These are phyloP conservation scores for Cephus sareptanus DNA, from an alignment of 2,888 invertebrate genomes.

Conservation along the genomic window DNA sequence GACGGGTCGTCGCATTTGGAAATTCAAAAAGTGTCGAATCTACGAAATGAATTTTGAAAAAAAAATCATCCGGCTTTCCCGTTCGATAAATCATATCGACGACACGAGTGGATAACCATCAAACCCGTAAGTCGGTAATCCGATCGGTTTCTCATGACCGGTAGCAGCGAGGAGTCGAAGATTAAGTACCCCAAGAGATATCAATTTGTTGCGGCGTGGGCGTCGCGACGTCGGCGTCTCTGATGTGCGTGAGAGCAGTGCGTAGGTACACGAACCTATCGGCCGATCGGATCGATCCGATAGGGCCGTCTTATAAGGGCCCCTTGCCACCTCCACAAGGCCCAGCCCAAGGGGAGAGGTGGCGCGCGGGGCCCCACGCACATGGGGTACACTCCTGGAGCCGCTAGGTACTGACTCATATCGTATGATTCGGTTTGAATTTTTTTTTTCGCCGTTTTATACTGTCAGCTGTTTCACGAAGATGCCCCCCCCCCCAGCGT, in stretches of 20 bases:
- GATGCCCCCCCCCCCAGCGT: not conserved
- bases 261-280: not conserved
- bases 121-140: not conserved
- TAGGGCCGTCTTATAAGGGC: not conserved
- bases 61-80: not conserved
- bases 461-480: not conserved
- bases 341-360: not conserved
- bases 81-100: not conserved
- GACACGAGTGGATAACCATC: not conserved
- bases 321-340: not conserved
- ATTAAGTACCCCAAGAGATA: not conserved
- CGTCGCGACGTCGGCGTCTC: slow-evolving; percentile 4
- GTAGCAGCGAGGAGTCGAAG: not conserved
- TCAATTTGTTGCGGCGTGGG: slow-evolving; percentile 6
- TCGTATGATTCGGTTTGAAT: not conserved
- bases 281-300: not conserved
- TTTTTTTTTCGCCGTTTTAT: not conserved
- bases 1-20: not conserved
- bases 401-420: not conserved
- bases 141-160: not conserved
- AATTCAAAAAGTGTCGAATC: not conserved
- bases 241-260: slow-evolving; percentile 1
- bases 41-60: no score
- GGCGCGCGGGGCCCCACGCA: no score
- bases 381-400: not conserved